Evolutionary conservation across 2,888 invertebrate species (phyloP), one percentile per base, ranked within the genome.

Genomic region (Lepidocyrtoides sp.): DNA sequence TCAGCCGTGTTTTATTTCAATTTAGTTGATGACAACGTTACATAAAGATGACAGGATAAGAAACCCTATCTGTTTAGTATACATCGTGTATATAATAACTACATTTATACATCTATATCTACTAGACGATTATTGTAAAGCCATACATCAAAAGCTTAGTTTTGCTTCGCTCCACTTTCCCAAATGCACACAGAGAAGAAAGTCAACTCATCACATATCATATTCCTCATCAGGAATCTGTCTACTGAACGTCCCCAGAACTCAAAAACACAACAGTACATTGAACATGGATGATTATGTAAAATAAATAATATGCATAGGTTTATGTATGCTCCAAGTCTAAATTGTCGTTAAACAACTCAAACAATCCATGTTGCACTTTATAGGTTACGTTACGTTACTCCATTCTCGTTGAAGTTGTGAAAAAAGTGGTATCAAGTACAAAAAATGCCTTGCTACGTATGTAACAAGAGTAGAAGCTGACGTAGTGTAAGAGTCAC

Each of bases 1-100:
- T 81, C 87, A 87, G 81, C 82, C 89, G 89, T 89, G 89, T 89
- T 89, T 83, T 75, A 83, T 89, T 89, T 89, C 89, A 89, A 89
- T 89, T 89, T 89, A 57, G 89, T 83, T 89, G 89, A 89, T 89
- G 83, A 89, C 89, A 83, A 89, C 89, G 60, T 72, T 82, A 72
- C 82, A 83, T 63, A 89, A 89, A 89, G 89, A 75, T 75, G 89
- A 89, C 89, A 89, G 89, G 88, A 23, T 48, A 69, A 29, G 89
- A 89, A 89, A 83, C 75, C 72, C 60, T 89, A 83, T 72, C 41
- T 89, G 54, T 75, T 72, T 69, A 72, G 82, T 83, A 48, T 82
- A 66, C 41, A 81, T 44, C 44, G 41, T 54, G 57, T 29, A 29
- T 44, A 51, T 26, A 12, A 8, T 41, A n/a, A n/a, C n/a, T n/a